A percentile compares a stretch with the other conserved stretches of the same genome.
phyloP scores from a whole-genome alignment of 2,888 invertebrate species.

The Thysanoteuthis rhombus region DNA sequence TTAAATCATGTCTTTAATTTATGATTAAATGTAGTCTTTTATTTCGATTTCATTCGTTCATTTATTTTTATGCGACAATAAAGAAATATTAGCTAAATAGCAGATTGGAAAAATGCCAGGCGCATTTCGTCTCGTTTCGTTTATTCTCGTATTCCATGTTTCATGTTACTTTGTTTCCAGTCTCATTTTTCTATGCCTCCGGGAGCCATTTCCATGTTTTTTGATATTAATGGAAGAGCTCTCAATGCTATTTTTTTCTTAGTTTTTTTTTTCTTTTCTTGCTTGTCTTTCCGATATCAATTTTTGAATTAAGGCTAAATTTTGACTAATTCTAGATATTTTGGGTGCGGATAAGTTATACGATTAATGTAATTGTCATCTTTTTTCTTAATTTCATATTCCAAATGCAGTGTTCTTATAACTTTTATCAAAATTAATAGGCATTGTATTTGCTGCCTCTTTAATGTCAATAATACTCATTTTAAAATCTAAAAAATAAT shows the following conservation, averaged over 20 bases:
- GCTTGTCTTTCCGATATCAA: neutral
- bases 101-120: slow-evolving; percentile 12
- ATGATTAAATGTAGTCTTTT: slow-evolving; percentile 12
- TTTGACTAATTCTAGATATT: neutral
- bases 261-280: neutral
- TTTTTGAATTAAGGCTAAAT: neutral
- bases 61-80: neutral
- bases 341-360: neutral
- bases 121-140: neutral
- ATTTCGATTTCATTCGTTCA: neutral
- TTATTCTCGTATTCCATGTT: neutral
- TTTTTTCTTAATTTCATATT: neutral
- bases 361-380: neutral
- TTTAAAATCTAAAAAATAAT: too few species aligned
- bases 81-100: neutral
- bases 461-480: too few species aligned
- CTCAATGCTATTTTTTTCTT: neutral
- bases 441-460: too few species aligned
- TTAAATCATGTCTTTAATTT: neutral
- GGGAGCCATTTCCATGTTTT: neutral
- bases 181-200: neutral
- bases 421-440: too few species aligned
- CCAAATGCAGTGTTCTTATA: neutral
- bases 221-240: neutral
- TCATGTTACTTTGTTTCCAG: neutral